Evolutionary conservation across 2,888 invertebrate genomes (phyloP), one percentile per base, ranked within the genome.

Genomic region (Timema podura): DNA sequence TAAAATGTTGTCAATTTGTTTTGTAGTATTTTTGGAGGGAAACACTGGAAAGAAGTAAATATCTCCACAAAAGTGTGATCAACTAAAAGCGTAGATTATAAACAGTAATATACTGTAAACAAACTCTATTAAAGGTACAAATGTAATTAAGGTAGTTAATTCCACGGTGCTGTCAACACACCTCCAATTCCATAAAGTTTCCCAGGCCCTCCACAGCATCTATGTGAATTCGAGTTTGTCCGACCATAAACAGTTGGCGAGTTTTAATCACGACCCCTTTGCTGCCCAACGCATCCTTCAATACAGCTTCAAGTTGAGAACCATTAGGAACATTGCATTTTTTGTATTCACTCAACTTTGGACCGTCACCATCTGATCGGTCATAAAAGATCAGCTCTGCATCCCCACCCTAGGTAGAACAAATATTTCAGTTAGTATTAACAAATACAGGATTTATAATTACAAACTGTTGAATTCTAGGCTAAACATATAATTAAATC

Each of bases 201-300:
- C 95, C 96, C 0, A 96, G 84, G 10, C 83, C 85, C 75, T 91
- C 84, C 0, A 98, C 97, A 68, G 86, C 82, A 81, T 98, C 98
- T 75, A 96, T 83, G 80, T 98, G 98, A 46, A 98, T 86, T 72
- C 97, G 84, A 0, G 95, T 95, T 78, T 93, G 91, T 0, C 86
- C 92, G 5, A 91, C 86, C 80, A 96, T 83, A 78, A 89, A 95
- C 6, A 98, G 82, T 73, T 86, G 84, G 6, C 98, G 86, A 0
- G 83, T 84, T 80, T 98, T 98, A 64, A 87, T 84, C 6, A 98
- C 90, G 30, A 85, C 82, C 0, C 94, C 95, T 71, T 85, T 81
- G 0, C 86, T 78, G 0, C 95, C 96, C 73, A 95, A 78, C 79
- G 88, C 83, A 82, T 84, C 78, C 73, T 82, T 76, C 81, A 94